Conservation (phyloP, 2,797 vertebrate genomes). For the Garrulus glandarius region DNA sequence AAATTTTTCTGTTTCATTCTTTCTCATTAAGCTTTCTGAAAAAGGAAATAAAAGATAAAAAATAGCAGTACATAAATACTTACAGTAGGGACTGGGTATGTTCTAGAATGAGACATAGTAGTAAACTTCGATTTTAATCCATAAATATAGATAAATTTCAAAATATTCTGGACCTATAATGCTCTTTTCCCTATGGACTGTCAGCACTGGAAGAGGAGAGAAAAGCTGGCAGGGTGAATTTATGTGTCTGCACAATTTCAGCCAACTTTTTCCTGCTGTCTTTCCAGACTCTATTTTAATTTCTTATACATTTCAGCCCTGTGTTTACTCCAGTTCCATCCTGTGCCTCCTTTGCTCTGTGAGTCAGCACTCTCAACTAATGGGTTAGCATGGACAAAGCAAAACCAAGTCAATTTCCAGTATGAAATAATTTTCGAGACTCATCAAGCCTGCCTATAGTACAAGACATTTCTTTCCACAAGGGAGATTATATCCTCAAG, state of each 20-base stretch:
- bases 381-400: neutral
- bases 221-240: neutral
- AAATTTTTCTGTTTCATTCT: neutral
- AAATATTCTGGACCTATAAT: neutral
- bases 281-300: neutral
- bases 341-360: neutral
- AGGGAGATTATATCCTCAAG: neutral
- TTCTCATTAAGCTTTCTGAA: neutral
- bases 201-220: neutral
- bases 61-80: neutral
- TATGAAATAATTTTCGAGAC: neutral
- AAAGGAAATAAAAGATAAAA: neutral
- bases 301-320: neutral
- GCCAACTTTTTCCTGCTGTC: neutral
- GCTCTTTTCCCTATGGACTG: neutral
- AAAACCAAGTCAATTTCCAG: neutral
- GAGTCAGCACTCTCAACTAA: neutral
- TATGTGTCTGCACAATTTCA: neutral
- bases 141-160: neutral
- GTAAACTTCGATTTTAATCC: neutral
- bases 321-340: neutral
- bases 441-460: neutral
- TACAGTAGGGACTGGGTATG: neutral
- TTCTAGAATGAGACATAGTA: neutral
- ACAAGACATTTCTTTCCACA: neutral